Evolutionary conservation across 2,797 vertebrate genomes (phyloP).

Genomic region (Malurus leucopterus): DNA sequence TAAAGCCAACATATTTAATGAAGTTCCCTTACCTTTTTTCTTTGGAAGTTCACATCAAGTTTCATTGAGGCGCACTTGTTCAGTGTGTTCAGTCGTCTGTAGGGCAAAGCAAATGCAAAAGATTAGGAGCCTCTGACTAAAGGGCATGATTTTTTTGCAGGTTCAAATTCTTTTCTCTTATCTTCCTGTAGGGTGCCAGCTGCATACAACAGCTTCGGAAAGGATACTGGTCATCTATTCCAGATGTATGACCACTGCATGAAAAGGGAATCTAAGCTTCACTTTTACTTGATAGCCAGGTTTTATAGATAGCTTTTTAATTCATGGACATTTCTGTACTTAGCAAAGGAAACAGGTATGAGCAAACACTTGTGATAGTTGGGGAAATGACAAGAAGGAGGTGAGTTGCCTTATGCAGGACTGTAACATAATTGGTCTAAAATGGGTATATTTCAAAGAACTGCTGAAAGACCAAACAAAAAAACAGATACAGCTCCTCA

Average conservation of each 20-base stretch:
- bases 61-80: slow-evolving; percentile 99
- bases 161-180: slow-evolving; percentile 37
- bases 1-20: background rate
- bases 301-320: background rate
- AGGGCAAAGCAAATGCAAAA: slow-evolving; percentile 66
- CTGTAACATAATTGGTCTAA: background rate
- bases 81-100: slow-evolving; percentile 93
- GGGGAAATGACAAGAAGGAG: background rate
- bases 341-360: background rate
- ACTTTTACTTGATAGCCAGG: background rate
- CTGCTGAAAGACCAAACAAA: background rate
- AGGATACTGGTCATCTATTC: background rate
- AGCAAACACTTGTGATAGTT: background rate
- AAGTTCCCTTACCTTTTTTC: slow-evolving; percentile 89
- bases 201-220: background rate
- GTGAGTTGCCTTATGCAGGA: background rate
- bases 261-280: background rate
- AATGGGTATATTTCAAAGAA: background rate
- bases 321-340: background rate
- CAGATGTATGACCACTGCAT: background rate
- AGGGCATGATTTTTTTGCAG: background rate
- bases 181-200: background rate
- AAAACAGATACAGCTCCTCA: background rate
- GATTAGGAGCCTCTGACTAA: slow-evolving; percentile 45
- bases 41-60: slow-evolving; percentile 96